phyloP scores from a whole-genome alignment of 2,113 vertebrate genomes.

The Chitala chitala region DNA sequence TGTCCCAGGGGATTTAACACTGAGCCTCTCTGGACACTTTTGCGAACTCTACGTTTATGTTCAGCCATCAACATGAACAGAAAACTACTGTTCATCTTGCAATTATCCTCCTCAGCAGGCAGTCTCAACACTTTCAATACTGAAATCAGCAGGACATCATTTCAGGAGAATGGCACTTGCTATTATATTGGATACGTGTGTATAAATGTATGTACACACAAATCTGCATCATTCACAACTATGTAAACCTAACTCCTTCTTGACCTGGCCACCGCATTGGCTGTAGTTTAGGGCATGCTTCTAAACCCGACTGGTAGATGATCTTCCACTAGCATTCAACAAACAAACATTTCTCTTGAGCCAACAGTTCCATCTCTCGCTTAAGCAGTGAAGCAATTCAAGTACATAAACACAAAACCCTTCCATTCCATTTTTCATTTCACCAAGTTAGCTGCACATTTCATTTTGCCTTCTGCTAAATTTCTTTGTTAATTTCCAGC shows the following conservation, averaged over 20 bases:
- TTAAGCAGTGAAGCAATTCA: too few relatives aligned
- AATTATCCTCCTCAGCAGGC: background rate
- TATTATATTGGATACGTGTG: too few relatives aligned
- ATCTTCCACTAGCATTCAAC: background rate
- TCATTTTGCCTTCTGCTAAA: background rate
- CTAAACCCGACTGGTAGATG: too few relatives aligned
- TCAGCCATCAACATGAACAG: background rate
- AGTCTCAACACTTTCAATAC: background rate
- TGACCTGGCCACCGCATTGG: too few relatives aligned
- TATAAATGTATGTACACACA: too few relatives aligned
- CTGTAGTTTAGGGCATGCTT: too few relatives aligned
- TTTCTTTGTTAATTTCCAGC: background rate
- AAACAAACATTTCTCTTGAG: background rate
- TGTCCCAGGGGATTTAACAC: background rate
- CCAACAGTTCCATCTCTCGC: too few relatives aligned
- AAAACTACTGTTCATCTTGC: background rate
- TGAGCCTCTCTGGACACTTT: background rate
- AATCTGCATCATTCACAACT: too few relatives aligned
- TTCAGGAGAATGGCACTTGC: too few relatives aligned
- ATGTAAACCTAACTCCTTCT: too few relatives aligned
- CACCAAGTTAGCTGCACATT: background rate
- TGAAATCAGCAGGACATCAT: background rate
- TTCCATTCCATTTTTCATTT: background rate
- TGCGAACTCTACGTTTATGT: background rate
- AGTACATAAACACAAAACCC: background rate